Base-by-base conservation (phyloP, 2,113 vertebrate species). In the Chinchilla lanigera region DNA sequence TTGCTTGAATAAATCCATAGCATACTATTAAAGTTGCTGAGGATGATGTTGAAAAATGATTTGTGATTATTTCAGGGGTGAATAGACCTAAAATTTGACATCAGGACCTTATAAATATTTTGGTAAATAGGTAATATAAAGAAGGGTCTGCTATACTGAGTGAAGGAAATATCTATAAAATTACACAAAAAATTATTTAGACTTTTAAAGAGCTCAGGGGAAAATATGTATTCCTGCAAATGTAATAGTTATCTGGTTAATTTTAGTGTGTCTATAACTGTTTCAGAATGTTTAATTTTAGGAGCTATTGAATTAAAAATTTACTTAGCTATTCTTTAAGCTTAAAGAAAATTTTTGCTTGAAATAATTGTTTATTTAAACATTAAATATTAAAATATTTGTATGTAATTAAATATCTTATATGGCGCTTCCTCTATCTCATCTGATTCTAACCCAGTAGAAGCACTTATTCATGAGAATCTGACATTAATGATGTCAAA, bases 51-150 rank as follows among this genome's bases (percentile, higher is more conserved):
- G 1, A 71, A 11, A 61, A 86, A 89, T 86, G 0, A 14, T 1
- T 80, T 95, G 0, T 90, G 82, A 97, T 96, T 77, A 7, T 97
- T 30, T 92, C 9, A 96, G 16, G 61, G 65, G 28, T 33, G 41
- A 93, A 71, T 96, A 96, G 56, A 56, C 28, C 1, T 96, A 82
- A 89, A 91, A 0, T 24, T 88, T 96, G 95, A 6, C 86, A 20
- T 69, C 24, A 95, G 56, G 50, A 22, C 1, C 1, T 96, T 93
- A 92, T 52, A 95, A 96, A 92, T 86, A 56, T 93, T 97, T 97
- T 52, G 58, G 11, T 84, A 90, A 50, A 65, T 97, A 38, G 0
- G 41, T 96, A 88, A 86, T 73, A 2, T 89, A 86, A 28, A 77
- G 19, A 95, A 81, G 19, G 10, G 14, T 41, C 3, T 63, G 10